Conservation (phyloP, 2,888 invertebrate genomes). For the Bursaphelenchus okinawaensis region DNA sequence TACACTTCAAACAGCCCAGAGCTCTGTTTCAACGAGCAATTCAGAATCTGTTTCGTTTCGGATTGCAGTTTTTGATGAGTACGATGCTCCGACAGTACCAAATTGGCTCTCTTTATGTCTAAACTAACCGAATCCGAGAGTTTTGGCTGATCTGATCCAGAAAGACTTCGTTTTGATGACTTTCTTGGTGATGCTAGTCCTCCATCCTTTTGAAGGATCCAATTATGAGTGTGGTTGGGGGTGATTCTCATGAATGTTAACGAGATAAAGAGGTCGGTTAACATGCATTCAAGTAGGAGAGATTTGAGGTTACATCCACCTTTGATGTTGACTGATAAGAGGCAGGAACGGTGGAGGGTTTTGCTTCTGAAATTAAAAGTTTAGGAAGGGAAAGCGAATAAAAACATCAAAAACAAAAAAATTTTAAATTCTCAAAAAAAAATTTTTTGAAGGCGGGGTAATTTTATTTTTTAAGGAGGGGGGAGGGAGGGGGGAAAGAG, state of each 20-base stretch:
- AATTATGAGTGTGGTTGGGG: conserved; percentile 29
- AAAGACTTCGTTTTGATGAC: background rate
- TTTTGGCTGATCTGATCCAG: background rate
- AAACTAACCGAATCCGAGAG: conserved; percentile 18
- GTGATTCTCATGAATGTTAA: conserved; percentile 39
- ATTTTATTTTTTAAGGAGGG: too few relatives aligned
- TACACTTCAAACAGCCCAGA: conserved; percentile 16
- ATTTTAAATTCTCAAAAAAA: too few relatives aligned
- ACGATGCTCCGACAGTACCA: conserved; percentile 27
- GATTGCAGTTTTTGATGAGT: conserved; percentile 14
- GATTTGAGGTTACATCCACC: conserved; percentile 27
- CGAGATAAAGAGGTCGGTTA: conserved; percentile 49
- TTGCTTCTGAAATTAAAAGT: background rate
- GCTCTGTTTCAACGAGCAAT: conserved; percentile 26
- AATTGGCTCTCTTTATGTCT: conserved; percentile 23
- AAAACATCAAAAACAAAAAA: too few relatives aligned
- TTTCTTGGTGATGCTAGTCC: conserved; percentile 1
- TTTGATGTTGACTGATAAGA: conserved; percentile 16
- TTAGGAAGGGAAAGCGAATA: background rate
- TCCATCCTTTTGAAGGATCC: conserved; percentile 9
- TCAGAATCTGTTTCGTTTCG: conserved; percentile 32
- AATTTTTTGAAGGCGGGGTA: too few relatives aligned
- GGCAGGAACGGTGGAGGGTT: conserved; percentile 1
- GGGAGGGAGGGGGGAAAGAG: too few relatives aligned
- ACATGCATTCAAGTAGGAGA: conserved; percentile 36